phyloP scores from a whole-genome alignment of 2,113 vertebrate genomes.

The Otis tarda region DNA sequence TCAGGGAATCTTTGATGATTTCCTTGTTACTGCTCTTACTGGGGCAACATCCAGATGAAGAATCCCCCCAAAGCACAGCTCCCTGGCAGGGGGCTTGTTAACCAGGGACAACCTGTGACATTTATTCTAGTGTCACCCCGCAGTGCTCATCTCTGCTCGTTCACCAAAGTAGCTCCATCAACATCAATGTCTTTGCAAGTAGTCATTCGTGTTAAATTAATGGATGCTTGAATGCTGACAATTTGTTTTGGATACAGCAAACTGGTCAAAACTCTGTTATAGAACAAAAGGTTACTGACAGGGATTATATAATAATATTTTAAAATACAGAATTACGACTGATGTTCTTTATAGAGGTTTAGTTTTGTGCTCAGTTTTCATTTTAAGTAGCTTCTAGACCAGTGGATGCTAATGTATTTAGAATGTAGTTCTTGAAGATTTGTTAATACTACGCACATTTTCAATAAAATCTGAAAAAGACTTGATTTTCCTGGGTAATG shows the following conservation, averaged over 20 bases:
- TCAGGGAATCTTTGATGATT: neutral
- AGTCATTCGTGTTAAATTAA: neutral
- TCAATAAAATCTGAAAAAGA: neutral
- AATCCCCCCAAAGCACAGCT: neutral
- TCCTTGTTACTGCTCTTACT: neutral
- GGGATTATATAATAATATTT: neutral
- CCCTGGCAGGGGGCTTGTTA: neutral
- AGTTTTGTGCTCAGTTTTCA: neutral
- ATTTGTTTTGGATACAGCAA: neutral
- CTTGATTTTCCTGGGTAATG: neutral
- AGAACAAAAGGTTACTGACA: neutral
- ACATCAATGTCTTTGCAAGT: neutral
- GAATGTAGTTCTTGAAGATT: neutral
- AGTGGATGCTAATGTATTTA: neutral
- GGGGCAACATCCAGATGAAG: neutral
- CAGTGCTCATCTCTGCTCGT: neutral
- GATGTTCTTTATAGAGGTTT: neutral
- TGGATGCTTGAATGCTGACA: rapidly evolving
- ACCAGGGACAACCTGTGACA: neutral
- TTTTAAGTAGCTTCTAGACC: neutral
- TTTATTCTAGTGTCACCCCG: rapidly evolving
- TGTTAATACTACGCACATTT: neutral
- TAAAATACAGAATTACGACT: neutral
- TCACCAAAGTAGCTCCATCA: neutral
- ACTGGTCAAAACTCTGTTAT: neutral